phyloP scores from a whole-genome alignment of 2,888 invertebrate species.

The Macrophya alboannulata region DNA sequence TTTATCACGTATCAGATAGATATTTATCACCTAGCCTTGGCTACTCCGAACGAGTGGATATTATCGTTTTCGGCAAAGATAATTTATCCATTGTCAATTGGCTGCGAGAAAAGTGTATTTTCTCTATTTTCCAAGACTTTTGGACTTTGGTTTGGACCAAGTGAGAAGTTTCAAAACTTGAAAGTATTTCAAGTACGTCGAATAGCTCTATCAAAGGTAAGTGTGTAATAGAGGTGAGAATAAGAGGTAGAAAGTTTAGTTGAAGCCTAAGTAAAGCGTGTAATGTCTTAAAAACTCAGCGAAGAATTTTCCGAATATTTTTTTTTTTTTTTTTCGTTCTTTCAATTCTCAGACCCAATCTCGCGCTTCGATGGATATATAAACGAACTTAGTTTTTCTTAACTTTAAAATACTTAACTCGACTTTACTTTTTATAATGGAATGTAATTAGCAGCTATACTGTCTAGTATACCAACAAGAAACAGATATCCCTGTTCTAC shows the following conservation, averaged over 20 bases:
- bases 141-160: neutral
- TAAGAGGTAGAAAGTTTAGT: neutral
- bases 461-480: neutral
- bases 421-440: conserved; percentile 33
- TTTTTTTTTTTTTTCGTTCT: too few relatives aligned
- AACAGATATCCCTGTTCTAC: conserved; percentile 17
- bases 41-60: neutral
- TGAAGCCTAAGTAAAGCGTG: conserved; percentile 5
- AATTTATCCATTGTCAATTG: neutral
- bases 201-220: neutral
- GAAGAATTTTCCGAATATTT: neutral
- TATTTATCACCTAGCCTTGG: neutral
- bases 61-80: neutral
- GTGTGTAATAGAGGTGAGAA: conserved; percentile 7
- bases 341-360: neutral
- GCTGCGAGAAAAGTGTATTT: neutral
- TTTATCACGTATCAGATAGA: conserved; percentile 30
- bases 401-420: conserved; percentile 24
- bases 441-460: conserved; percentile 36
- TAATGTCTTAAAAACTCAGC: neutral
- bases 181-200: neutral
- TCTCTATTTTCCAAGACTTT: neutral
- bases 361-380: conserved; percentile 31
- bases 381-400: conserved; percentile 11
- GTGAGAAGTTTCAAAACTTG: neutral